Base-by-base conservation (phyloP, 2,113 vertebrate species). In the Eublepharis macularius region DNA sequence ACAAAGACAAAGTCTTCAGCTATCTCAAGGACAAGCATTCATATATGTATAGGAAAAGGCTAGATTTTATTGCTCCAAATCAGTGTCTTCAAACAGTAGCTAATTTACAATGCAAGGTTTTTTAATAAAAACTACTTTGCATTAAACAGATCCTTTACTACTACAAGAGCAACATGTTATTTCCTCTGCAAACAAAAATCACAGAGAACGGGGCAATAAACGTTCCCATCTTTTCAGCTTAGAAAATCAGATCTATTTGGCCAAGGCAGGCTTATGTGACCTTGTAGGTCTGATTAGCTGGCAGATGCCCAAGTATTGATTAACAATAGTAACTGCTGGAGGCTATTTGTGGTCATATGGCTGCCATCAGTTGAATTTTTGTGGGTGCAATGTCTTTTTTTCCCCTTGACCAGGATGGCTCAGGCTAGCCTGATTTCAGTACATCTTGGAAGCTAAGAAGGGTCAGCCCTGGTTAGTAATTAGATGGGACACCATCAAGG, bases 271-370 rank as follows among this genome's bases (percentile, higher is more conserved):
- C 86, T 87, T 72, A 36, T 86, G 36, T 91, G 93, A 94, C 92
- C 92, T 94, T 94, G 92, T 82, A 6, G 81, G 86, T 73, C 45
- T 86, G 36, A 83, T 80, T 90, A 88, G 73, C 76, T 94, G 94
- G 91, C 91, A 74, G 70, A n/a, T 84, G 41, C 75, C 89, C 90
- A 85, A 72, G 24, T 82, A 93, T 94, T 87, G 92, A 95, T 93
- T 86, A 75, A 24, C 85, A 92, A 84, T 57, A 84, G 72, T 82
- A 88, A 91, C 70, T 83, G 82, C 88, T 91, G 88, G 90, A 90
- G 86, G 89, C 90, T 82, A 4, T 69, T 77, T 88, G 57, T 89
- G 43, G 60, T 93, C 91, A 88, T 85, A 84, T 86, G 89, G 90
- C 86, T 77, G 86, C 79, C 86, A 89, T 88, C 70, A 87, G 85